These are phyloP conservation scores for Pachymerium ferrugineum DNA, from an alignment of 2,888 invertebrate species.

Conservation along the genomic window DNA sequence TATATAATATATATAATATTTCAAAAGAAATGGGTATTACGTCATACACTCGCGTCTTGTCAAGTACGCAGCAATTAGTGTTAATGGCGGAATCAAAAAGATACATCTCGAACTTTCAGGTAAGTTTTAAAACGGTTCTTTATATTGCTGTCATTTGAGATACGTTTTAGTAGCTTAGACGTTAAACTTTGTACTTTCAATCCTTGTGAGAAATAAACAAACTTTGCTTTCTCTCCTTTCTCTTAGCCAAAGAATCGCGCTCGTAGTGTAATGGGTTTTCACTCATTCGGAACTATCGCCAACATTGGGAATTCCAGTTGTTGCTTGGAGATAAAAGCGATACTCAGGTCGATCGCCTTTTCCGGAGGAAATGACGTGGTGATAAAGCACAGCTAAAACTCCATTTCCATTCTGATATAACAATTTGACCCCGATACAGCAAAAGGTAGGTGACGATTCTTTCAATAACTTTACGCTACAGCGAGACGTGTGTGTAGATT, in stretches of 20 bases:
- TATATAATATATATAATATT: no score
- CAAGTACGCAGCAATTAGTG: no score
- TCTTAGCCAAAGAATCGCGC: not conserved
- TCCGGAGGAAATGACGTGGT: conserved; percentile 22
- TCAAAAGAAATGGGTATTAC: no score
- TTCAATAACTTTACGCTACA: not conserved
- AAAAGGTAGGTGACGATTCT: not conserved
- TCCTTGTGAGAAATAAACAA: not conserved
- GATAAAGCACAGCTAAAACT: conserved; percentile 23
- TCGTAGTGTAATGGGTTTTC: conserved; percentile 15
- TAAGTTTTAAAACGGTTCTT: no score
- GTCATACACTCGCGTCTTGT: no score
- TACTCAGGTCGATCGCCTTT: conserved; percentile 27
- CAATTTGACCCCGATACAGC: conserved; percentile 7
- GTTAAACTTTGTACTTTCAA: not conserved
- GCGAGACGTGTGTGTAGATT: conserved; percentile 1
- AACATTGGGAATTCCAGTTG: conserved; percentile 27
- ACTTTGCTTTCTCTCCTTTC: not conserved
- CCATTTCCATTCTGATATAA: conserved; percentile 22
- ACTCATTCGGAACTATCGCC: conserved; percentile 25
- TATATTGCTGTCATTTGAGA: no score
- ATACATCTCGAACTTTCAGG: no score
- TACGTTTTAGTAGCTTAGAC: no score
- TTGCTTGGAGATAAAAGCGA: conserved; percentile 19
- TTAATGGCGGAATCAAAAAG: no score